Base-by-base conservation (phyloP, 1,140 invertebrate species). In the Sogatella furcifera region DNA sequence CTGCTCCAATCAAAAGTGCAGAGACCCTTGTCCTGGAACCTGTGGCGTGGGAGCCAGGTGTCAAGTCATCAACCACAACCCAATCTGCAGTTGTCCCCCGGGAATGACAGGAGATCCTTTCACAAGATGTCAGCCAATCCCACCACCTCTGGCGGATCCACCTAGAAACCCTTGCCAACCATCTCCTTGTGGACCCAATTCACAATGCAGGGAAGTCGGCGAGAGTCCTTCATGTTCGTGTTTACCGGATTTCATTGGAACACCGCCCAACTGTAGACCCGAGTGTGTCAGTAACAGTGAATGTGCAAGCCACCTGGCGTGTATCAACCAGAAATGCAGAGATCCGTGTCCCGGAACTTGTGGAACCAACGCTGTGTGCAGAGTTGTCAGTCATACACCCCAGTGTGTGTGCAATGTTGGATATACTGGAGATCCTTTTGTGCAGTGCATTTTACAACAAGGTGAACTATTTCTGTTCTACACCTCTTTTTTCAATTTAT, bases 71-170 rank as follows among this genome's bases (percentile, higher is more conserved):
- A 86, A 84, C 68, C 85, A 88, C 65, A 77, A 78, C 53, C 84
- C 85, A 3, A 79, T 79, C 59, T 88, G 84, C 70, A 81, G 78
- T 10, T 89, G 87, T 69, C 76, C 78, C 13, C 71, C 77, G 4
- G 83, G 84, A 53, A 84, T 78, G 68, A 81, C 78, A 19, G 85
- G 87, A 28, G 81, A 89, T 79, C 85, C 88, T 44, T 88, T 88
- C 67, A 71, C 76, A 8, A 73, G 81, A 64, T 89, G 85, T 66
- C 81, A 78, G 8, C 66, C 67, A 41, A 69, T 70, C 68, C 67
- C 60, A 52, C 57, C 44, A 22, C 57, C 46, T 19, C n/a, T 8
- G n/a, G 43, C 52, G 28, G 8, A 34, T 42, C 44, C 65, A 1
- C 59, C 55, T 0, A 49, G 19, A 43, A 76, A 85, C 66, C 82